These are phyloP conservation scores for Xylocampa areola DNA, from an alignment of 2,888 invertebrate genomes.

Conservation along the genomic window DNA sequence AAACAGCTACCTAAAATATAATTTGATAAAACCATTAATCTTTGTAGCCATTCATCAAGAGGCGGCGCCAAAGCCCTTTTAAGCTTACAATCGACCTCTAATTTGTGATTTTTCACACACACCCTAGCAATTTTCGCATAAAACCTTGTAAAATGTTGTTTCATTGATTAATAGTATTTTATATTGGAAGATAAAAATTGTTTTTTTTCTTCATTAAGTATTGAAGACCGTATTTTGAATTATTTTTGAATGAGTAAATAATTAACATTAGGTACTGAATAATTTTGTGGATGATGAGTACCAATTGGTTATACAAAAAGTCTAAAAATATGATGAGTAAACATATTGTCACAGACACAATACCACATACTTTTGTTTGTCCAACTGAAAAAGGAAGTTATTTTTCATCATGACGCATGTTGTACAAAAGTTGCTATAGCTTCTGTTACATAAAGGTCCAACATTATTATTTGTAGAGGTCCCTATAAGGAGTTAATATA, in stretches of 20 bases:
- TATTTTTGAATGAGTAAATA: too few relatives aligned
- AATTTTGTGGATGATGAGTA: background rate
- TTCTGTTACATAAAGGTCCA: too few relatives aligned
- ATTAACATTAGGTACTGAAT: too few relatives aligned
- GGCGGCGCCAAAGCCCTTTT: constrained; percentile 68
- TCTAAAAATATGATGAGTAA: too few relatives aligned
- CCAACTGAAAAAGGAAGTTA: background rate
- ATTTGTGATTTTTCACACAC: constrained; percentile 88
- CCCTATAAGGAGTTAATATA: too few relatives aligned
- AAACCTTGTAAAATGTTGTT: constrained; percentile 47
- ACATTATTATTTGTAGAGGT: too few relatives aligned
- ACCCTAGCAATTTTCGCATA: constrained; percentile 62
- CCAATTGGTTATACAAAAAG: too few relatives aligned
- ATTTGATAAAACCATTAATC: constrained; percentile 49
- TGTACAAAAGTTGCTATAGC: background rate
- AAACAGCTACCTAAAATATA: constrained; percentile 31
- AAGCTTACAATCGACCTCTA: constrained; percentile 69
- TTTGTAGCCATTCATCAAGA: constrained; percentile 57
- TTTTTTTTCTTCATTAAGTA: background rate
- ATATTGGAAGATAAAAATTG: background rate
- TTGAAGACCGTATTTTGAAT: too few relatives aligned
- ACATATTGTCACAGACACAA: too few relatives aligned
- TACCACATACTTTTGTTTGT: background rate
- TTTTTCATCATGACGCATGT: background rate
- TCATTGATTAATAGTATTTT: constrained; percentile 46